Evolutionary conservation across 92 coral and sea anemone genomes (phyloP), one percentile per base, ranked within the genome.

Genomic region (Zoanthus gigantus): DNA sequence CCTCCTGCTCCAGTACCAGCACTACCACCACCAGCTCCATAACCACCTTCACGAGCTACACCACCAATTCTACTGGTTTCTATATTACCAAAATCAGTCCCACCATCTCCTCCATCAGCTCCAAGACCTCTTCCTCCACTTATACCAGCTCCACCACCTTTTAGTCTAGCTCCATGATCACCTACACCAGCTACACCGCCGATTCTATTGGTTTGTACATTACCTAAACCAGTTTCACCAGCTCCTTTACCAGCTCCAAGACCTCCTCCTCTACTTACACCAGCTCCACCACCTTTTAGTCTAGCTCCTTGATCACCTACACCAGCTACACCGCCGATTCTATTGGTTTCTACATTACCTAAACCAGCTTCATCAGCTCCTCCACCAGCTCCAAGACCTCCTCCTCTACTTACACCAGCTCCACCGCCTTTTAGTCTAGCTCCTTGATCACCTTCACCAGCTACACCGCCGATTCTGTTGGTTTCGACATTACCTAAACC

Each of bases 41-140:
- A 92, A 1, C 78, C 95, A 0, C 83, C 95, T 16, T 63, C 92
- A 0, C 32, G 89, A 13, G 66, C 93, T 13, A 58, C 95, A 1
- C 80, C 90, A 16, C 31, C 95, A 4, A 69, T 89, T 5, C 45
- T 92, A 8, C 89, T 93, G 0, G 73, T 93, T 0, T 86, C 92
- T 47, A 79, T 94, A 6, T 54, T 89, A 0, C 66, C 90, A 0
- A 72, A 92, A 0, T 67, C 95, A 3, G 42, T 92, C 1, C 32
- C 94, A 0, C 60, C 95, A 0, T 83, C 87, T 5, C 47, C 93
- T 0, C 72, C 89, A 4, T 85, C 95, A 3, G 80, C 94, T 0
- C 76, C 95, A 4, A 73, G 92, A 10, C 63, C 93, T 8, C 90
- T 94, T 7, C 54, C 91, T 23, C 57, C 91, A 2, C 88, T 82